Percentiles rank a stretch among this genome's conserved stretches.
These are phyloP conservation scores for Mus caroli DNA, from an alignment of 2,797 vertebrate genomes.

Conservation along the genomic window DNA sequence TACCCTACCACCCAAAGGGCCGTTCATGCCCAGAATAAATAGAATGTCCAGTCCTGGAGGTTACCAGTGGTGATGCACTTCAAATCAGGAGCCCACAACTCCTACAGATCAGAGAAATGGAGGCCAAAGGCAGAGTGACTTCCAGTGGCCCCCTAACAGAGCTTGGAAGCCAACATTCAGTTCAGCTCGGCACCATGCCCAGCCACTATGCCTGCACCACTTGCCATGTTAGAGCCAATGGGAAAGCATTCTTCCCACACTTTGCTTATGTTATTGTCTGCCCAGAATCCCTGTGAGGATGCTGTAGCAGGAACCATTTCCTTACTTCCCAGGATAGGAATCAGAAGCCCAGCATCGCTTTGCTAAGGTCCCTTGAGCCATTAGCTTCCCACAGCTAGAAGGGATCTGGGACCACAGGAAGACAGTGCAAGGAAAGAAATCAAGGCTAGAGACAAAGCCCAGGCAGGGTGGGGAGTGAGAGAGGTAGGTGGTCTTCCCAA, in stretches of 20 bases:
- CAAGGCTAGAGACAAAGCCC: not conserved
- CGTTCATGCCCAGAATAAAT: not conserved
- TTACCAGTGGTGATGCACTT: no score
- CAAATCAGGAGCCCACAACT: not conserved
- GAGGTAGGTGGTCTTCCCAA: not conserved
- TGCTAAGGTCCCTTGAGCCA: not conserved
- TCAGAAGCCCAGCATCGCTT: not conserved
- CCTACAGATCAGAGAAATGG: not conserved
- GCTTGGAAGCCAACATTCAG: not conserved
- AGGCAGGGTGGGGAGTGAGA: not conserved
- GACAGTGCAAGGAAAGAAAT: not conserved
- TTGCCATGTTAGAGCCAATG: not conserved
- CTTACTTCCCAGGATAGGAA: not conserved
- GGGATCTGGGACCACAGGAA: accelerated
- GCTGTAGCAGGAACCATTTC: not conserved
- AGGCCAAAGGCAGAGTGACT: not conserved
- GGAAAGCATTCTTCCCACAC: not conserved
- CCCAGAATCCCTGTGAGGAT: not conserved
- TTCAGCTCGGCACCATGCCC: not conserved
- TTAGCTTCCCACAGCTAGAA: not conserved
- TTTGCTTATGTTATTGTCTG: not conserved
- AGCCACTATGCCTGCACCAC: not conserved
- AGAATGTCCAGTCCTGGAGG: not conserved
- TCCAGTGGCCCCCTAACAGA: not conserved
- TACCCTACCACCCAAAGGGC: not conserved